These are phyloP conservation scores for Pantelozetes paolii DNA, from an alignment of 2,888 invertebrate species.

Conservation along the genomic window DNA sequence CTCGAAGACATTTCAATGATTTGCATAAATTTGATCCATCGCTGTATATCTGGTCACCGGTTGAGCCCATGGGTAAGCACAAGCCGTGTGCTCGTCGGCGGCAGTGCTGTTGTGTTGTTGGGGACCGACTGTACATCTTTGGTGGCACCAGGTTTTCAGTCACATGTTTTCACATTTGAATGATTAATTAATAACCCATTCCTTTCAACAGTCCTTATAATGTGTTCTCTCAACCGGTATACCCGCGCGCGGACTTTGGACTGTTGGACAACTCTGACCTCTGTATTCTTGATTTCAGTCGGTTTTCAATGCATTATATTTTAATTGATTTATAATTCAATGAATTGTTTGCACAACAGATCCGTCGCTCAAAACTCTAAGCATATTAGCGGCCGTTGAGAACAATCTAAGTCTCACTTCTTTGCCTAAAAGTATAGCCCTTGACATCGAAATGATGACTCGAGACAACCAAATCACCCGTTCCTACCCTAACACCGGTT, in stretches of 20 bases:
- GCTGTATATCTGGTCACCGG: slow-evolving; percentile 54
- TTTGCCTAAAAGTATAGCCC: background rate
- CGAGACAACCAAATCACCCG: background rate
- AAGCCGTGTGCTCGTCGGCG: slow-evolving; percentile 54
- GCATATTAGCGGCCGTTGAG: background rate
- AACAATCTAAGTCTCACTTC: background rate
- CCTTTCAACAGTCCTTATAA: background rate
- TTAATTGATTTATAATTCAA: background rate
- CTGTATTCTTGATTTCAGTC: slow-evolving; percentile 69
- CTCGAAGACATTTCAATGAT: slow-evolving; percentile 75
- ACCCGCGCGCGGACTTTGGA: background rate
- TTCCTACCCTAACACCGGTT: no score
- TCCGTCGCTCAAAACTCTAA: background rate
- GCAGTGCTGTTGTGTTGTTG: slow-evolving; percentile 74
- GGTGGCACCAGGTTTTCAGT: slow-evolving; percentile 75
- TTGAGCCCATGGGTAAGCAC: slow-evolving; percentile 50
- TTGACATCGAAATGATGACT: background rate
- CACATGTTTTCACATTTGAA: background rate
- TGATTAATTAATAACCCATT: background rate
- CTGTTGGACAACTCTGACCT: slow-evolving; percentile 77
- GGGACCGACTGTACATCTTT: slow-evolving; percentile 72
- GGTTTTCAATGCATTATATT: background rate
- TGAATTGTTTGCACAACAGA: background rate
- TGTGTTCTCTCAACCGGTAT: background rate
- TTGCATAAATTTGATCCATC: slow-evolving; percentile 65